Evolutionary conservation across 2,797 vertebrate genomes (phyloP).

Genomic region (Chelonia mydas): DNA sequence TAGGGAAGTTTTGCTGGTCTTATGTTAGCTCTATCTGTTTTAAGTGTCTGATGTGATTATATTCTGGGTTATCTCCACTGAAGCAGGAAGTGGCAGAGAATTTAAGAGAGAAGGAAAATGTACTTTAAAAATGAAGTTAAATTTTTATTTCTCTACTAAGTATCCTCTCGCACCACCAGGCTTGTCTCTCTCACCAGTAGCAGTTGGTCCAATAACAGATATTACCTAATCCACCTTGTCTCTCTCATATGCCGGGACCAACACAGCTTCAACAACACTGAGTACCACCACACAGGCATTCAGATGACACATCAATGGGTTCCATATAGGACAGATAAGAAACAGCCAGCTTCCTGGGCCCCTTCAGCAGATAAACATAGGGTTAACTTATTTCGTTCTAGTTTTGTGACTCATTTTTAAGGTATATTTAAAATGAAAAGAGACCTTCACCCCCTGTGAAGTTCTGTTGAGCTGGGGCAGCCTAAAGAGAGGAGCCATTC

Average conservation of each 20-base stretch:
- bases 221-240: too few relatives aligned
- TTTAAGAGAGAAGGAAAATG: not conserved
- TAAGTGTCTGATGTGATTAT: not conserved
- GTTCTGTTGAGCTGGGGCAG: slow-evolving; percentile 4
- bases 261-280: not conserved
- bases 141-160: slow-evolving; percentile 27
- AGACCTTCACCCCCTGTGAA: slow-evolving; percentile 26
- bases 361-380: not conserved
- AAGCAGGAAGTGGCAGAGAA: slow-evolving; percentile 4
- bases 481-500: not conserved
- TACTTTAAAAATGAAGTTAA: slow-evolving; percentile 26
- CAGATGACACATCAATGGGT: not conserved
- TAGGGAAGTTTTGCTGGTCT: slow-evolving; percentile 1
- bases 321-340: slow-evolving; percentile 7
- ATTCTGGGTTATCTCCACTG: not conserved
- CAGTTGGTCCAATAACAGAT: not conserved
- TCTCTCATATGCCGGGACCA: not conserved
- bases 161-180: not conserved
- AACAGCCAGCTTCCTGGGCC: not conserved
- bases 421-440: slow-evolving; percentile 40
- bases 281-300: not conserved
- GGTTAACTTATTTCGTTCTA: slow-evolving; percentile 11
- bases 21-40: not conserved
- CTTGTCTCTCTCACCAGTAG: not conserved
- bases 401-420: slow-evolving; percentile 33